Evolutionary conservation across 64 coral and sea anemone genomes (phyloP).

Genomic region (Catalaphyllia jardinei): DNA sequence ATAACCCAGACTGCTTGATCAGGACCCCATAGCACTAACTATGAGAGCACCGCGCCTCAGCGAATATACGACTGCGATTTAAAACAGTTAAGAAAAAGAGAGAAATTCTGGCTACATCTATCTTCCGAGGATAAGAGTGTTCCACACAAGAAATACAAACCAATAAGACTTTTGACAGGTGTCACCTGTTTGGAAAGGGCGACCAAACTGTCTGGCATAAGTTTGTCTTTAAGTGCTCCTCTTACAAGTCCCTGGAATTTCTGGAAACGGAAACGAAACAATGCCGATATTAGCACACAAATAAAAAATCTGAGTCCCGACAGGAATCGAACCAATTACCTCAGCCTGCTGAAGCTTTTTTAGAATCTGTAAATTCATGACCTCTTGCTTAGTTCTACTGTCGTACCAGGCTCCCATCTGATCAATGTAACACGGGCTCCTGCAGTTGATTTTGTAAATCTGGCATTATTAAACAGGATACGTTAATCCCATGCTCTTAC

Average conservation of each 20-base stretch:
- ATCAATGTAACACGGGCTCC: slow-evolving; percentile 92
- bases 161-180: slow-evolving; percentile 88
- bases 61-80: no score
- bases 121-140: not conserved
- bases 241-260: slow-evolving; percentile 80
- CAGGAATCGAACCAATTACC: no score
- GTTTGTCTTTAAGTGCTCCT: slow-evolving; percentile 65
- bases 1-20: no score
- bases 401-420: slow-evolving; percentile 99
- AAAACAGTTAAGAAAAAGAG: no score
- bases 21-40: no score
- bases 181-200: slow-evolving; percentile 61
- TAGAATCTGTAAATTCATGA: slow-evolving; percentile 86
- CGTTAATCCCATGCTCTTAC: no score
- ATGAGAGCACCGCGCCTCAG: no score
- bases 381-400: slow-evolving; percentile 89
- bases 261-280: slow-evolving; percentile 21
- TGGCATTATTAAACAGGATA: no score
- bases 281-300: not conserved
- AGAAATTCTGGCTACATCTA: no score
- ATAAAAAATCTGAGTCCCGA: no score
- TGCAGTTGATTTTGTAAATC: not conserved
- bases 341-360: slow-evolving; percentile 87
- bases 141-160: slow-evolving; percentile 32
- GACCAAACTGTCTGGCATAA: slow-evolving; percentile 61